Conservation (phyloP, 2,888 invertebrate species). For the Odontothrips loti region DNA sequence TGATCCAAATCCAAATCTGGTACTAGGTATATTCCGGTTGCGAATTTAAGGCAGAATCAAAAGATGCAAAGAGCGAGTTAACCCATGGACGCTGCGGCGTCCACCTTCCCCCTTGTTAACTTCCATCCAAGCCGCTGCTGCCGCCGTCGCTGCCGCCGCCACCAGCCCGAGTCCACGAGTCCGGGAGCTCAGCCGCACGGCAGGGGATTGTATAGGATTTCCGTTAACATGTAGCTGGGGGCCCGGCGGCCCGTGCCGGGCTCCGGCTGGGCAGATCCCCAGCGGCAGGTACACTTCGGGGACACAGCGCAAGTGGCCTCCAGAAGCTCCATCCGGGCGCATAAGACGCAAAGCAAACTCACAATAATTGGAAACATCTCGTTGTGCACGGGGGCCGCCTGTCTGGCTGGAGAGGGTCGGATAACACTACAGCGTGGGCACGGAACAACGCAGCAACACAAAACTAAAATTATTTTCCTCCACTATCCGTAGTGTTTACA, state of each 20-base stretch:
- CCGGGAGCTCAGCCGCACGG: neutral
- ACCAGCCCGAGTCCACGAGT: too few species aligned
- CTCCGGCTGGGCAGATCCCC: neutral
- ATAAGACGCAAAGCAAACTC: neutral
- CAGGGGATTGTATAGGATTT: conserved; percentile 17
- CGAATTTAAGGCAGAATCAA: too few species aligned
- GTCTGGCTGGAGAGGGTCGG: neutral
- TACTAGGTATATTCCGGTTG: too few species aligned
- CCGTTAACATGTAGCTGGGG: conserved; percentile 14
- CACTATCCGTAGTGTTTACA: too few species aligned
- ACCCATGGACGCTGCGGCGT: too few species aligned
- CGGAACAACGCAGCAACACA: neutral
- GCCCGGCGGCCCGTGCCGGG: neutral
- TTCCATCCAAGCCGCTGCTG: too few species aligned
- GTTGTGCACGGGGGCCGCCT: neutral
- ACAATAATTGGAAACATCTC: too few species aligned
- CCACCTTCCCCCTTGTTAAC: too few species aligned
- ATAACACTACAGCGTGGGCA: neutral
- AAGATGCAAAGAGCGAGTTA: too few species aligned
- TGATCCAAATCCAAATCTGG: too few species aligned
- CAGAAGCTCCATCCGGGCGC: neutral
- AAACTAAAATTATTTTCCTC: too few species aligned
- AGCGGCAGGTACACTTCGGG: neutral
- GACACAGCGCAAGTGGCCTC: neutral
- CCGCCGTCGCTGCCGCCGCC: too few species aligned